These are phyloP conservation scores for Fratercula arctica DNA, from an alignment of 2,797 vertebrate genomes.

Conservation along the genomic window DNA sequence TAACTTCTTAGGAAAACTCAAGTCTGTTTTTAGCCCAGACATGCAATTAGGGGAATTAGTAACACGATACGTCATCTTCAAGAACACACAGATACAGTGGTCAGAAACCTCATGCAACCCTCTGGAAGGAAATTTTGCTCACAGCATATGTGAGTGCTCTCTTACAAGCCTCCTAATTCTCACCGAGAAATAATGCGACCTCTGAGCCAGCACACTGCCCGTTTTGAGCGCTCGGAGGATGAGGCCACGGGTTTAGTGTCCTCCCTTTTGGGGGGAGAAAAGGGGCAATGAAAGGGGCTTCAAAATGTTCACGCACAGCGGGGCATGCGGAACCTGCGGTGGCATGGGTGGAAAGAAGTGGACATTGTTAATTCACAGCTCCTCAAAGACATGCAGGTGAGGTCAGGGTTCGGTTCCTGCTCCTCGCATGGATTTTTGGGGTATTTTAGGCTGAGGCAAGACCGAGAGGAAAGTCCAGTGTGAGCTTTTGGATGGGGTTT, in stretches of 20 bases:
- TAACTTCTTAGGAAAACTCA: constrained; percentile 80
- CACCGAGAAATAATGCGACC: not conserved
- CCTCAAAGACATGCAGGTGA: not conserved
- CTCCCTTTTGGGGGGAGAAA: not conserved
- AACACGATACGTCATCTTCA: constrained; percentile 68
- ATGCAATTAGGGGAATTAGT: constrained; percentile 81
- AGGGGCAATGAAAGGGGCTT: not conserved
- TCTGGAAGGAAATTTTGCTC: constrained; percentile 50
- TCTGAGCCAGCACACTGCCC: not conserved
- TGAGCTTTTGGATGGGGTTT: not conserved
- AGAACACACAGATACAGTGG: constrained; percentile 55
- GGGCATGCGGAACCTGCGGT: fast-evolving
- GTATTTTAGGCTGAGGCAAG: not conserved
- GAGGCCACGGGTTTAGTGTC: not conserved
- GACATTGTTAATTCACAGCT: not conserved
- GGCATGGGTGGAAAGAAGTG: not conserved
- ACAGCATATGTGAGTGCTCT: not conserved
- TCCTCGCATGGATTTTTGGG: not conserved
- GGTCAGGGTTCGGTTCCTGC: not conserved
- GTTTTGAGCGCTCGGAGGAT: not conserved
- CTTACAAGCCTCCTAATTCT: not conserved
- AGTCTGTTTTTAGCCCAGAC: constrained; percentile 80
- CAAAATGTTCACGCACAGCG: fast-evolving
- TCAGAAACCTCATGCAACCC: constrained; percentile 64
- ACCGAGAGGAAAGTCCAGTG: not conserved